Conservation (phyloP, 2,888 invertebrate species). For the Eulithis testata region DNA sequence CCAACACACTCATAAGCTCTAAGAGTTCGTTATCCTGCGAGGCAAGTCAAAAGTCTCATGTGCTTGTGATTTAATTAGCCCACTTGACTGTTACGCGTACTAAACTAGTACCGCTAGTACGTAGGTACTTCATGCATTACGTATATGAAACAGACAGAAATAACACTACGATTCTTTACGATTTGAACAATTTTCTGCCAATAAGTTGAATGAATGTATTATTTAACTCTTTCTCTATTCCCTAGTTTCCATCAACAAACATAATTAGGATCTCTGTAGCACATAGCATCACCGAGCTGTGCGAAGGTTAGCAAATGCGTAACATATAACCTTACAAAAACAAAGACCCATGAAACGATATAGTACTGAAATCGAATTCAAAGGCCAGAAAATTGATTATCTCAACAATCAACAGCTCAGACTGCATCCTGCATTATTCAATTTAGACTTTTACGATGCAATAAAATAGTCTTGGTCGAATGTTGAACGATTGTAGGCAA, state of each 20-base stretch:
- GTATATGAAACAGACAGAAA: slow-evolving; percentile 18
- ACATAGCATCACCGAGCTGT: slow-evolving; percentile 20
- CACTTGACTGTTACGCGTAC: slow-evolving; percentile 35
- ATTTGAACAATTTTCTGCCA: slow-evolving; percentile 11
- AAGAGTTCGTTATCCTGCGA: slow-evolving; percentile 31
- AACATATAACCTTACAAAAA: slow-evolving; percentile 29
- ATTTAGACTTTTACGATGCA: slow-evolving; percentile 47
- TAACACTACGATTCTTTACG: slow-evolving; percentile 19
- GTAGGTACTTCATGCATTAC: slow-evolving; percentile 10
- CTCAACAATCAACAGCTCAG: slow-evolving; percentile 39
- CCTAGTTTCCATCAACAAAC: slow-evolving; percentile 11
- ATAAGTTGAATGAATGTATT: slow-evolving; percentile 12
- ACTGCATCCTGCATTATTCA: slow-evolving; percentile 48
- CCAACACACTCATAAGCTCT: slow-evolving; percentile 15
- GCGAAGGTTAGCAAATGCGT: slow-evolving; percentile 32
- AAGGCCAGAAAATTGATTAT: slow-evolving; percentile 43
- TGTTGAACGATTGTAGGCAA: slow-evolving; percentile 45
- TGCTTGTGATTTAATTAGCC: slow-evolving; percentile 35
- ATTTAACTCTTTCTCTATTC: slow-evolving; percentile 6
- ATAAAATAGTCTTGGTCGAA: slow-evolving; percentile 43
- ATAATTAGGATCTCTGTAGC: slow-evolving; percentile 9
- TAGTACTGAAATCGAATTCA: slow-evolving; percentile 32
- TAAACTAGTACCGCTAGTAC: neutral
- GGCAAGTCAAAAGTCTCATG: slow-evolving; percentile 32
- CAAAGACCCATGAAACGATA: slow-evolving; percentile 26